Percentiles rank a stretch among this genome's conserved stretches.
Conservation (phyloP, 1,140 invertebrate species). For the Penaeus vannamei region DNA sequence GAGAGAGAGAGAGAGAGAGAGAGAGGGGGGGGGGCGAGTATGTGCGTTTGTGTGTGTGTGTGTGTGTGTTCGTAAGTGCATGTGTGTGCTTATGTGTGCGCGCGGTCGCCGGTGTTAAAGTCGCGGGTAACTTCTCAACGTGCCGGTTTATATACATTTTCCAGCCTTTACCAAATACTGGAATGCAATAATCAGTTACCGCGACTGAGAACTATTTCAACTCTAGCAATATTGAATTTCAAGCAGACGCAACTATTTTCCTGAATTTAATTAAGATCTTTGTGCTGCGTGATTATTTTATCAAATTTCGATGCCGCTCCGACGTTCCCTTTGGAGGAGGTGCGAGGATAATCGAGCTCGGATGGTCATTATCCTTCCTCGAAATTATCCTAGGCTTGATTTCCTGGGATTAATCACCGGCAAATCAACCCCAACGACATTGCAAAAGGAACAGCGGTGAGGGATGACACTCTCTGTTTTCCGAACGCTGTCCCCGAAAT, state of each 20-base stretch:
- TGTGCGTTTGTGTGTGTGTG: background rate
- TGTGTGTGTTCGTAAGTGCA: background rate
- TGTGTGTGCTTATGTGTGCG: background rate
- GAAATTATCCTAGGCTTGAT: too few relatives aligned
- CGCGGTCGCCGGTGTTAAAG: background rate
- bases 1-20: background rate
- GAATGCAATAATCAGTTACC: constrained; percentile 29
- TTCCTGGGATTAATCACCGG: too few relatives aligned
- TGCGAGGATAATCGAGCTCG: too few relatives aligned
- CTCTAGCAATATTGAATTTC: constrained; percentile 24
- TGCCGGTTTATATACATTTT: too few relatives aligned
- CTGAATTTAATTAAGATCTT: constrained; percentile 21
- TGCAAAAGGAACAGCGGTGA: too few relatives aligned
- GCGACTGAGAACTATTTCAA: constrained; percentile 20
- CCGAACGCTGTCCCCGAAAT: too few relatives aligned
- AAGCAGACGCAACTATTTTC: constrained; percentile 23
- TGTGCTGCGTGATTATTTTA: background rate
- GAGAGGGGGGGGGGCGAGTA: background rate
- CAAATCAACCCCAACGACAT: too few relatives aligned
- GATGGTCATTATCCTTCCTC: too few relatives aligned
- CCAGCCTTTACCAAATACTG: constrained; percentile 4
- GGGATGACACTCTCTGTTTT: too few relatives aligned
- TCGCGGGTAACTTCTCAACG: background rate
- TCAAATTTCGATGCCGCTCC: too few relatives aligned
- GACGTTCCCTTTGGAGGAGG: too few relatives aligned